phyloP scores from a whole-genome alignment of 2,797 vertebrate genomes.

The Pogonophryne albipinna region DNA sequence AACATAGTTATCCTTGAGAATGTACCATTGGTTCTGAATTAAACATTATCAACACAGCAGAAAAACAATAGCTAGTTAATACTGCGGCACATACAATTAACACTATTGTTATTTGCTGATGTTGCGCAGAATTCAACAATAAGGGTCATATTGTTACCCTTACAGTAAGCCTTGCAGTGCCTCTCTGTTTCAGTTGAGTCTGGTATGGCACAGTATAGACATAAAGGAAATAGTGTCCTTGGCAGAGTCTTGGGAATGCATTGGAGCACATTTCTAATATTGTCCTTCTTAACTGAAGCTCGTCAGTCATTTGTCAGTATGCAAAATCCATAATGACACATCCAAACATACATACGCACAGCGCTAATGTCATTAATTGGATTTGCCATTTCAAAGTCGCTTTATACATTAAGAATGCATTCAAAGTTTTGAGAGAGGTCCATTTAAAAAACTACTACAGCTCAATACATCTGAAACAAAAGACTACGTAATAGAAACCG shows the following conservation, averaged over 20 bases:
- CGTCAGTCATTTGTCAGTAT: background rate
- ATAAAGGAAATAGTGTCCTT: slow-evolving; percentile 7
- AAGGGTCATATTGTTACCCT: background rate
- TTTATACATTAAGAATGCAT: background rate
- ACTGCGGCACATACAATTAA: slow-evolving; percentile 65
- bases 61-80: slow-evolving; percentile 58
- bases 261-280: slow-evolving; percentile 5
- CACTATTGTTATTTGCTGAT: slow-evolving; percentile 40
- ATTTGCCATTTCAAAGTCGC: slow-evolving; percentile 15
- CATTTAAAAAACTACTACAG: slow-evolving; percentile 30
- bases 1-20: slow-evolving; percentile 63
- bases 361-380: background rate
- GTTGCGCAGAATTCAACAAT: slow-evolving; percentile 49
- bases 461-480: slow-evolving; percentile 24
- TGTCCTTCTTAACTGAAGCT: background rate
- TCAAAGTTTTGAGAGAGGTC: background rate
- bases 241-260: background rate
- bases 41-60: slow-evolving; percentile 43
- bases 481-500: slow-evolving; percentile 25
- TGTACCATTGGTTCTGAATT: slow-evolving; percentile 55
- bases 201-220: background rate
- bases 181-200: slow-evolving; percentile 18
- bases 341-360: background rate
- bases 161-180: slow-evolving; percentile 7
- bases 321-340: background rate